A percentile compares a stretch with the other conserved stretches of the same genome.
phyloP scores from a whole-genome alignment of 1,140 invertebrate species.

The Copidosoma floridanum region DNA sequence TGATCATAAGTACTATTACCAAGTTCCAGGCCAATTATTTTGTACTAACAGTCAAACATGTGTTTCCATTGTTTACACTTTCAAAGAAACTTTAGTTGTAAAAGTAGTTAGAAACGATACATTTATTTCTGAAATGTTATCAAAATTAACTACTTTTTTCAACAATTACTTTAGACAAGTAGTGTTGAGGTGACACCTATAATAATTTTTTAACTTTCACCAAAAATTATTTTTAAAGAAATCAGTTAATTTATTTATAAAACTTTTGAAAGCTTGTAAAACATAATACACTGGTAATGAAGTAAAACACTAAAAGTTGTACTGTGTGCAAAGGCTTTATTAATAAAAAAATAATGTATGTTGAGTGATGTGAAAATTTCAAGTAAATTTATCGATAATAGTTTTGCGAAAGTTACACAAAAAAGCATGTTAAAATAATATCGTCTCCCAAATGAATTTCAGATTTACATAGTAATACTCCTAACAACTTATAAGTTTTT shows the following conservation, averaged over 20 bases:
- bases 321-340: too few species aligned
- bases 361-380: too few species aligned
- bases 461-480: conserved; percentile 12
- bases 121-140: conserved; percentile 25
- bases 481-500: conserved; percentile 38
- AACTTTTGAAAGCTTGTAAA: conserved; percentile 1
- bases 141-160: conserved; percentile 11
- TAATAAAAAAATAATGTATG: too few species aligned
- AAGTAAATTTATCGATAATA: not conserved
- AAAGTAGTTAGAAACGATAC: conserved; percentile 13
- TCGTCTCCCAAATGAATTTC: conserved; percentile 18
- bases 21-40: conserved; percentile 18
- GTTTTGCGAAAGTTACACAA: conserved; percentile 17
- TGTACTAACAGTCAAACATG: conserved; percentile 10
- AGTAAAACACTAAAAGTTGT: too few species aligned
- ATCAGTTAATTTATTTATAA: not conserved
- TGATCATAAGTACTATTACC: conserved; percentile 22
- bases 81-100: conserved; percentile 9
- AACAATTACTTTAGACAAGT: too few species aligned
- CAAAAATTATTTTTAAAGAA: not conserved
- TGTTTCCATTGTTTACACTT: conserved; percentile 18
- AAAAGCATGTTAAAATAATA: conserved; percentile 23
- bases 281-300: too few species aligned
- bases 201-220: too few species aligned
- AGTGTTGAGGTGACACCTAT: too few species aligned